Conservation (phyloP, 2,797 vertebrate genomes). For the Ispidina picta region DNA sequence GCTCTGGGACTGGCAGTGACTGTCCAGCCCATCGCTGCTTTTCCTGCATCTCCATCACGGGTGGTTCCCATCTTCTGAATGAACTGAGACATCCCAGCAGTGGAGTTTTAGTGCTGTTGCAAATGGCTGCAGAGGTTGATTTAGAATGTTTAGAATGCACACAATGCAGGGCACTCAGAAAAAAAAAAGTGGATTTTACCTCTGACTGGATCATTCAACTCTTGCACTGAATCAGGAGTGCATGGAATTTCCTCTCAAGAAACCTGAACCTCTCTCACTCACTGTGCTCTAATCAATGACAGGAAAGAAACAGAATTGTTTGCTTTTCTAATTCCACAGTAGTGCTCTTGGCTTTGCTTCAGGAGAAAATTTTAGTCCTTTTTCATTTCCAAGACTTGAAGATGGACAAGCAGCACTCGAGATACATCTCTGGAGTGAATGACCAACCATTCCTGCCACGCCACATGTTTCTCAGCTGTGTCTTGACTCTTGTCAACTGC, state of each 20-base stretch:
- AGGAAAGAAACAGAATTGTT: background rate
- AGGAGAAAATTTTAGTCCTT: background rate
- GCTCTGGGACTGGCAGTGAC: background rate
- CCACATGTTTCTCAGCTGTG: background rate
- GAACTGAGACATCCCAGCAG: background rate
- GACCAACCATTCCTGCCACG: conserved; percentile 26
- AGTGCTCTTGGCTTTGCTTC: background rate
- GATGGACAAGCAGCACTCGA: conserved; percentile 20
- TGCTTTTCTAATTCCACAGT: background rate
- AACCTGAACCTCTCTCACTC: conserved; percentile 34
- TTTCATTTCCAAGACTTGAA: background rate
- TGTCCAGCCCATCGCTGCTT: background rate
- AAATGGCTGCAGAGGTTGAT: background rate
- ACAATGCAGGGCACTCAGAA: background rate
- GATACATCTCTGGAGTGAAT: background rate
- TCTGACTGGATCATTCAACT: conserved; percentile 6
- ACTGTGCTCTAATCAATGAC: background rate
- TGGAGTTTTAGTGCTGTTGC: background rate
- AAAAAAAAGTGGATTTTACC: background rate
- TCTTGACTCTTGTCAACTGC: conserved; percentile 25
- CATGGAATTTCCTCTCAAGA: conserved; percentile 30
- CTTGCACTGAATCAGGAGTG: background rate
- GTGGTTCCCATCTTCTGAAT: background rate
- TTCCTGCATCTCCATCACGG: background rate
- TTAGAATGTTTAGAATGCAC: background rate